A percentile compares a stretch with the other conserved stretches of the same genome.
Conservation (phyloP, 2,797 vertebrate genomes). For the Loriculus beryllinus region DNA sequence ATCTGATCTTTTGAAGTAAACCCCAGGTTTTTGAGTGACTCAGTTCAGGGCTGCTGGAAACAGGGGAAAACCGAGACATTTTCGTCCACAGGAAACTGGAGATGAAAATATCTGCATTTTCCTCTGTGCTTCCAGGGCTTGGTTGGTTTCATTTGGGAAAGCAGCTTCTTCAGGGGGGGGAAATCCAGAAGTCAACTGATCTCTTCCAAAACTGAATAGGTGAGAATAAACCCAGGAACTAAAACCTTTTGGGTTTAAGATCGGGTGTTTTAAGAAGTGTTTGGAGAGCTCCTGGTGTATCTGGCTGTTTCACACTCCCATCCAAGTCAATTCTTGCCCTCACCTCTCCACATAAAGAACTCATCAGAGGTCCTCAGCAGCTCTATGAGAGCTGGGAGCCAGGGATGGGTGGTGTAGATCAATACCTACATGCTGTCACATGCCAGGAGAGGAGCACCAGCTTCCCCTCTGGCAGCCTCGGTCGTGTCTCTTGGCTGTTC, state of each 20-base stretch:
- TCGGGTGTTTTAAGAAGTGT: not conserved
- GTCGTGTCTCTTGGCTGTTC: not conserved
- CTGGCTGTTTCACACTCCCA: not conserved
- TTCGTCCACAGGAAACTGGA: not conserved
- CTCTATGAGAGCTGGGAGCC: not conserved
- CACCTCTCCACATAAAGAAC: not conserved
- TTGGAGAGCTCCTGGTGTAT: not conserved
- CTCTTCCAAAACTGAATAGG: not conserved
- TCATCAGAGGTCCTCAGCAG: not conserved
- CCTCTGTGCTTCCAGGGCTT: not conserved
- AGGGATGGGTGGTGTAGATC: not conserved
- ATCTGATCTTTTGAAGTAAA: not conserved
- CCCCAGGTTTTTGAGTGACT: not conserved
- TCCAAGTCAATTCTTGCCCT: not conserved
- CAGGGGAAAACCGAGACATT: not conserved
- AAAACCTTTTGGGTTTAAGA: rapidly evolving
- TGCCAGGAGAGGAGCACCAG: not conserved
- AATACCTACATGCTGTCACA: rapidly evolving
- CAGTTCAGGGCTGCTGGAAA: not conserved
- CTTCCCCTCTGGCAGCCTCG: not conserved
- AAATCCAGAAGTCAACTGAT: not conserved
- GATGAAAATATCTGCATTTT: not conserved
- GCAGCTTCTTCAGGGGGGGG: not conserved
- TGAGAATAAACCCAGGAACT: not conserved
- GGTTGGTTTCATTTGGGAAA: not conserved